Evolutionary conservation across 2,888 invertebrate genomes (phyloP).

Genomic region (Ganaspis brasiliensis): DNA sequence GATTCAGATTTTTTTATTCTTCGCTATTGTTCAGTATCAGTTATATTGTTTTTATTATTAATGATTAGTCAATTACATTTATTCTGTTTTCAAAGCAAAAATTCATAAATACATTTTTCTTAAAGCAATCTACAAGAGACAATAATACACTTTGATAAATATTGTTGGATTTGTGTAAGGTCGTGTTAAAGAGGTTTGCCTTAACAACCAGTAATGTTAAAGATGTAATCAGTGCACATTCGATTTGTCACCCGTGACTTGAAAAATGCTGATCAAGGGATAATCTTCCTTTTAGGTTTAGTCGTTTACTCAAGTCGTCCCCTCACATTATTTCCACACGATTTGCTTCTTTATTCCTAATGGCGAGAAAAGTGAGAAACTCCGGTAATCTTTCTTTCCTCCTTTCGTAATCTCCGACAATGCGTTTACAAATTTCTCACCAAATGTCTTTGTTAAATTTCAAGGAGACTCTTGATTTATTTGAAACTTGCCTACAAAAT

Average conservation of each 20-base stretch:
- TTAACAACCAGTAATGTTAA: background rate
- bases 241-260: constrained; percentile 31
- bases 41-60: too few species aligned
- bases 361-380: constrained; percentile 8
- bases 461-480: too few species aligned
- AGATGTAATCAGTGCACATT: constrained; percentile 14
- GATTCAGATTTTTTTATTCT: too few species aligned
- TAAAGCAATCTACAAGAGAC: too few species aligned
- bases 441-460: constrained; percentile 4
- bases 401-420: background rate
- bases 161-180: background rate
- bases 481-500: too few species aligned
- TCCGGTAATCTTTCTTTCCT: background rate
- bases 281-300: constrained; percentile 12
- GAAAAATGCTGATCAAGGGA: constrained; percentile 34
- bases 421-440: constrained; percentile 2
- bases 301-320: constrained; percentile 18
- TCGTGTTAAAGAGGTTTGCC: background rate
- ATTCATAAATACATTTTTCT: too few species aligned
- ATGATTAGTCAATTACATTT: too few species aligned
- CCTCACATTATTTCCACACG: constrained; percentile 16
- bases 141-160: too few species aligned
- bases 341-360: constrained; percentile 25
- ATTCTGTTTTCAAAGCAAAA: too few species aligned
- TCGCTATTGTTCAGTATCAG: too few species aligned